Conservation (phyloP, 1,140 invertebrate species). For the Trachelipus rathkii region DNA sequence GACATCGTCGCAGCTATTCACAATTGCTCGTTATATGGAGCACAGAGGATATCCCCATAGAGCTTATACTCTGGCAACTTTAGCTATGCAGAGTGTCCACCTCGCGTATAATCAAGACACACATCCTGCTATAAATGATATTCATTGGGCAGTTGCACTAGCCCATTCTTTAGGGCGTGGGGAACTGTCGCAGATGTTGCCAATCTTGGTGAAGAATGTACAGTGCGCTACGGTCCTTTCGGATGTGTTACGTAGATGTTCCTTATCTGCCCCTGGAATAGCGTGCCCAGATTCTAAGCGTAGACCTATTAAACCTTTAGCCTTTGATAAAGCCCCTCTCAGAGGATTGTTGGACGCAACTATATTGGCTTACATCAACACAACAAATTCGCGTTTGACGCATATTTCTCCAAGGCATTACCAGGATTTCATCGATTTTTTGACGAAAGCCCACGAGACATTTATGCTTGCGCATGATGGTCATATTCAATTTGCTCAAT, state of each 20-base stretch:
- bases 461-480: slow-evolving; percentile 77
- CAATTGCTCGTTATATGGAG: slow-evolving; percentile 79
- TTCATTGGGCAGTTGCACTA: slow-evolving; percentile 79
- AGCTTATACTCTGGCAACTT: slow-evolving; percentile 73
- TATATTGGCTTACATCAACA: slow-evolving; percentile 75
- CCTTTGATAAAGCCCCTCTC: slow-evolving; percentile 67
- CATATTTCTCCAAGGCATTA: slow-evolving; percentile 83
- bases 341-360: slow-evolving; percentile 67
- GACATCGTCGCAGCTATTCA: slow-evolving; percentile 75
- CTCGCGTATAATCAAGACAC: slow-evolving; percentile 80
- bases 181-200: slow-evolving; percentile 71
- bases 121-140: slow-evolving; percentile 78
- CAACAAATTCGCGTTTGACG: slow-evolving; percentile 74
- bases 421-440: slow-evolving; percentile 71
- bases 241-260: slow-evolving; percentile 73
- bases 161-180: slow-evolving; percentile 72
- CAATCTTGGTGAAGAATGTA: slow-evolving; percentile 76
- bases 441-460: slow-evolving; percentile 75
- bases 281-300: slow-evolving; percentile 53
- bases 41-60: slow-evolving; percentile 72
- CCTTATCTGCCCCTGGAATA: slow-evolving; percentile 63
- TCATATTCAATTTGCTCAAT: slow-evolving; percentile 70
- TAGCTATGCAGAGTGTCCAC: slow-evolving; percentile 78
- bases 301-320: slow-evolving; percentile 58
- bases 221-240: slow-evolving; percentile 78